Percentiles rank a stretch among this genome's conserved stretches.
Evolutionary conservation across 2,797 vertebrate genomes (phyloP).

Genomic region (Thalassophryne amazonica): DNA sequence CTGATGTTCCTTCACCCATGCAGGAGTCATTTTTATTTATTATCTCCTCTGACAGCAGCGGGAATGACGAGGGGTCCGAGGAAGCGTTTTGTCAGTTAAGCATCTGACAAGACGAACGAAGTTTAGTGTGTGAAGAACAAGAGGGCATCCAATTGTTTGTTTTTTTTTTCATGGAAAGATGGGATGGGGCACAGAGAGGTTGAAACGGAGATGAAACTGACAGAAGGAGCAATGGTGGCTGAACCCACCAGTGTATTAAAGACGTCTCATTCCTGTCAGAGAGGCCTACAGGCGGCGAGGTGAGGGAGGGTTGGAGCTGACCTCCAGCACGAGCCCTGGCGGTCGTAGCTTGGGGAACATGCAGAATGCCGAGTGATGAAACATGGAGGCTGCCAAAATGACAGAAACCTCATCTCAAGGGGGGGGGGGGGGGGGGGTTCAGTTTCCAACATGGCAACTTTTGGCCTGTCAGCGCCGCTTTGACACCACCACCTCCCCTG

Average conservation of each 20-base stretch:
- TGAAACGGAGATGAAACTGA: slow-evolving; percentile 45
- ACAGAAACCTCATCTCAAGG: slow-evolving; percentile 82
- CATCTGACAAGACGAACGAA: slow-evolving; percentile 76
- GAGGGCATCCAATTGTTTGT: slow-evolving; percentile 36
- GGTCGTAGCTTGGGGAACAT: slow-evolving; percentile 66
- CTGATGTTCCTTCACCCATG: slow-evolving; percentile 59
- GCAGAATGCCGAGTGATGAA: slow-evolving; percentile 57
- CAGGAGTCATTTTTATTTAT: slow-evolving; percentile 75
- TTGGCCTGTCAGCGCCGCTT: slow-evolving; percentile 71
- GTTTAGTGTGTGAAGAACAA: slow-evolving; percentile 69
- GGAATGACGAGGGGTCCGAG: slow-evolving; percentile 57
- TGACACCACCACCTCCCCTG: slow-evolving; percentile 18
- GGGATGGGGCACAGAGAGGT: slow-evolving; percentile 13
- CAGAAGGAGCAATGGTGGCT: slow-evolving; percentile 58
- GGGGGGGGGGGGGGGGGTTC: slow-evolving; percentile 77
- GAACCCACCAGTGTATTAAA: slow-evolving; percentile 78
- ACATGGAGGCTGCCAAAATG: slow-evolving; percentile 79
- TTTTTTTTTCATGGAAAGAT: slow-evolving; percentile 47
- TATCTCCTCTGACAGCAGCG: slow-evolving; percentile 66
- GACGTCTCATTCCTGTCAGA: slow-evolving; percentile 80
- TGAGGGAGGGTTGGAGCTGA: slow-evolving; percentile 24
- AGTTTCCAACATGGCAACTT: slow-evolving; percentile 65
- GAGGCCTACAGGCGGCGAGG: slow-evolving; percentile 25
- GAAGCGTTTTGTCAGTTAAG: slow-evolving; percentile 80
- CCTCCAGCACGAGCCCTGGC: slow-evolving; percentile 49